Conservation (phyloP, 2,113 vertebrate genomes). For the Neolamprologus longior region DNA sequence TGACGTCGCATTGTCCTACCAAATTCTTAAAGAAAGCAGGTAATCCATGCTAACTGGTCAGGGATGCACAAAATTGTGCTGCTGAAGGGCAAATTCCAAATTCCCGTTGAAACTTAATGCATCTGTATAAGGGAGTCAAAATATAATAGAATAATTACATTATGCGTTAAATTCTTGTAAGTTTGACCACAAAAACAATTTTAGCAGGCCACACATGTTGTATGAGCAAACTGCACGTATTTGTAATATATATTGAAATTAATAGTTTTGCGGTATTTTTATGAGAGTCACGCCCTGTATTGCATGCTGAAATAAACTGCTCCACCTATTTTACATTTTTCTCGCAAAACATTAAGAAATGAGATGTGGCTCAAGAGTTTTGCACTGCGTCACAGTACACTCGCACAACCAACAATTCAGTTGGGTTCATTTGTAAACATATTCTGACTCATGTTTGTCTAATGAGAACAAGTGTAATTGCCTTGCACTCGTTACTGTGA, state of each 20-base stretch:
- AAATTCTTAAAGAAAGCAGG: background rate
- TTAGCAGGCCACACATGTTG: background rate
- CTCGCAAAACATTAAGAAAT: background rate
- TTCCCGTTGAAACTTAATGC: background rate
- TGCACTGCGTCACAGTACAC: background rate
- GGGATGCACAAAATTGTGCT: background rate
- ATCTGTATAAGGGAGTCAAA: background rate
- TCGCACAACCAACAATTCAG: background rate
- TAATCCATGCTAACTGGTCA: background rate
- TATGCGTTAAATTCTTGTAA: no score
- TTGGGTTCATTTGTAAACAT: background rate
- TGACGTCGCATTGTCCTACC: background rate
- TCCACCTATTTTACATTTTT: background rate
- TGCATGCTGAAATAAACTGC: rapidly evolving
- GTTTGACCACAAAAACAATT: background rate
- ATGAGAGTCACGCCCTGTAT: background rate
- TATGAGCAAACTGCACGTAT: background rate
- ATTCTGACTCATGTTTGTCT: background rate
- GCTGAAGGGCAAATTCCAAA: background rate
- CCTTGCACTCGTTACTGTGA: background rate
- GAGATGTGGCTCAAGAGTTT: background rate
- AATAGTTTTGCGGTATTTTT: background rate
- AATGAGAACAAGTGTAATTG: background rate
- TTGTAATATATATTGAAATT: background rate
- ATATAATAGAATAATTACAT: background rate